These are phyloP conservation scores for Sebastes schlegelii DNA, from an alignment of 2,113 vertebrate genomes.

Conservation along the genomic window DNA sequence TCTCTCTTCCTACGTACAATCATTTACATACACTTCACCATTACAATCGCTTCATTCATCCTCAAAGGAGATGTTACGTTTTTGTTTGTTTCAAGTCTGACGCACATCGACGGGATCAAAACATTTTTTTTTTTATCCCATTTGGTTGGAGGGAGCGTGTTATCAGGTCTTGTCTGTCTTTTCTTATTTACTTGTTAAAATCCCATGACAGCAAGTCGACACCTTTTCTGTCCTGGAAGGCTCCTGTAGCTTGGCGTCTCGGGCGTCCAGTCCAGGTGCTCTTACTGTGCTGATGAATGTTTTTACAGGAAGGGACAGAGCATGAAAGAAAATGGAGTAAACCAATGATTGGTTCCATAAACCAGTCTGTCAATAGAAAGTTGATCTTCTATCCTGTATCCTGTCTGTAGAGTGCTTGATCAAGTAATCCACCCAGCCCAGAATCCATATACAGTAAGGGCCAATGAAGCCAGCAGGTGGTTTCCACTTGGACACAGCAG, in stretches of 20 bases:
- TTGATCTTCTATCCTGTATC: slow-evolving; percentile 34
- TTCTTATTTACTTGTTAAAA: slow-evolving; percentile 30
- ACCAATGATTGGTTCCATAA: background rate
- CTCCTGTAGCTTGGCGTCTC: slow-evolving; percentile 24
- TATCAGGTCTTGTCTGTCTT: slow-evolving; percentile 13
- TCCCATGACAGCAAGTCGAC: slow-evolving; percentile 16
- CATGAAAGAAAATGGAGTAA: slow-evolving; percentile 31
- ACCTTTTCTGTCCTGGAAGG: slow-evolving; percentile 27
- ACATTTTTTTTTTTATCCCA: slow-evolving; percentile 8
- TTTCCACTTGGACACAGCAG: slow-evolving; percentile 32
- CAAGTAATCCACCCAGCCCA: slow-evolving; percentile 39
- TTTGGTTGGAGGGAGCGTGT: slow-evolving; percentile 36
- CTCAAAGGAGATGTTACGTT: slow-evolving; percentile 22
- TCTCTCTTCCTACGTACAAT: slow-evolving; percentile 59
- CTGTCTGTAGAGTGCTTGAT: slow-evolving; percentile 9
- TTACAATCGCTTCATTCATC: slow-evolving; percentile 57
- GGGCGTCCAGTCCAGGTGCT: slow-evolving; percentile 27
- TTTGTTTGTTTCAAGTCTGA: slow-evolving; percentile 23
- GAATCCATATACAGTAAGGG: slow-evolving; percentile 35
- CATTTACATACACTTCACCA: slow-evolving; percentile 64
- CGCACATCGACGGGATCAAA: slow-evolving; percentile 13
- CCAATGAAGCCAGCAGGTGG: background rate
- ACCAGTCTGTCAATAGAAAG: slow-evolving; percentile 43
- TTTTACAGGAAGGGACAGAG: slow-evolving; percentile 36
- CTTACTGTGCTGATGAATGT: slow-evolving; percentile 9